These are phyloP conservation scores for Pristiophorus japonicus DNA, from an alignment of 2,113 vertebrate genomes.

Conservation along the genomic window DNA sequence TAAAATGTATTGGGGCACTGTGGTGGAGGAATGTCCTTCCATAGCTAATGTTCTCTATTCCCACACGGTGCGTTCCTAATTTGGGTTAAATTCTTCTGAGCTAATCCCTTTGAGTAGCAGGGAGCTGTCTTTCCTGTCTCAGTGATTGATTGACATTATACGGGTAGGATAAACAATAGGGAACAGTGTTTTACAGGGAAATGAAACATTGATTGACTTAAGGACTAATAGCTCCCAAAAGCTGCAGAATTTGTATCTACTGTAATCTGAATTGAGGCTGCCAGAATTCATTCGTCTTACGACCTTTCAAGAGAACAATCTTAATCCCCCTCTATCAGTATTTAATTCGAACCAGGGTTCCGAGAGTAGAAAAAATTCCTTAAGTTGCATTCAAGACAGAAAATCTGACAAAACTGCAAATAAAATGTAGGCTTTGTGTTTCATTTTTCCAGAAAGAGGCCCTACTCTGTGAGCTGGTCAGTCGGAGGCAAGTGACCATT, in stretches of 20 bases:
- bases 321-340: constrained; percentile 17
- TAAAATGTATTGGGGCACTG: background rate
- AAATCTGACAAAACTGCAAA: background rate
- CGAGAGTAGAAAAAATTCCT: background rate
- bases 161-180: constrained; percentile 6
- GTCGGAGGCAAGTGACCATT: background rate
- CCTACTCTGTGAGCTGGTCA: background rate
- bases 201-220: constrained; percentile 29
- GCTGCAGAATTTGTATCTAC: constrained; percentile 19
- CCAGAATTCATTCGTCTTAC: constrained; percentile 31
- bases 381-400: background rate
- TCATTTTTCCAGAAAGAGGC: too few relatives aligned
- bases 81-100: background rate
- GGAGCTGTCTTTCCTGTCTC: background rate
- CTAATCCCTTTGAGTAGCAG: constrained; percentile 21
- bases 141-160: constrained; percentile 19
- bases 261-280: constrained; percentile 18
- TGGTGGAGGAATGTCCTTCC: background rate
- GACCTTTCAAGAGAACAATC: constrained; percentile 6
- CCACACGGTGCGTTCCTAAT: background rate
- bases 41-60: background rate
- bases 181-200: constrained; percentile 19
- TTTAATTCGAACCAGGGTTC: constrained; percentile 21
- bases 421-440: background rate
- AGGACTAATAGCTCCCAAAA: constrained; percentile 13